These are phyloP conservation scores for Ammodytes marinus DNA, from an alignment of 2,113 vertebrate genomes.

Conservation along the genomic window DNA sequence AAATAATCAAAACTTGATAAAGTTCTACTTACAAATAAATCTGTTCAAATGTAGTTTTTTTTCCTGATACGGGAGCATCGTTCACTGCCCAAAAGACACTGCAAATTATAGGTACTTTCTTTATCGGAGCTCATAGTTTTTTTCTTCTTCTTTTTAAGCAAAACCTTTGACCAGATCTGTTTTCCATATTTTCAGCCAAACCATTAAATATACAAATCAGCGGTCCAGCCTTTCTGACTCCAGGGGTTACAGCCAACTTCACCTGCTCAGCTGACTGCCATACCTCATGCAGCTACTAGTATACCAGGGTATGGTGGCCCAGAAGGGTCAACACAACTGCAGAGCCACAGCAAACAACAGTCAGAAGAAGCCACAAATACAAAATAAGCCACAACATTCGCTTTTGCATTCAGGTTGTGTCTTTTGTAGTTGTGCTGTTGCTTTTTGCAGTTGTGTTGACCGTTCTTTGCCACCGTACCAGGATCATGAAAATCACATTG, in stretches of 20 bases:
- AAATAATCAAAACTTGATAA: too few species aligned
- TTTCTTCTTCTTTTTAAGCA: neutral
- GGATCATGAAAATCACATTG: neutral
- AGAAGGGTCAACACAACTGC: accelerated
- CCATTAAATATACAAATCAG: neutral
- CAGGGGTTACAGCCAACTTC: neutral
- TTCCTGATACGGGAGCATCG: neutral
- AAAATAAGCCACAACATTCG: too few species aligned
- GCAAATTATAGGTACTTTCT: neutral
- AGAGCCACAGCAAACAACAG: too few species aligned
- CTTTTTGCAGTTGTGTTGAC: too few species aligned
- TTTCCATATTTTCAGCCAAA: conserved; percentile 7
- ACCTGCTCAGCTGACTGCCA: conserved; percentile 19
- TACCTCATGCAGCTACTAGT: conserved; percentile 5
- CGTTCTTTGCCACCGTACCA: too few species aligned
- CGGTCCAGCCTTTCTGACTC: conserved; percentile 2
- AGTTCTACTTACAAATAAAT: too few species aligned
- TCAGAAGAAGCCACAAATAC: too few species aligned
- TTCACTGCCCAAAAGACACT: neutral
- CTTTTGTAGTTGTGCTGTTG: too few species aligned
- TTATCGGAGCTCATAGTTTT: neutral
- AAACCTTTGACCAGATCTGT: neutral
- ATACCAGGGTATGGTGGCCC: neutral
- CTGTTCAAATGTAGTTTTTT: too few species aligned
- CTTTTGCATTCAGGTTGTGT: too few species aligned